Evolutionary conservation across 2,113 vertebrate species (phyloP).

Genomic region (Grantiella picta): DNA sequence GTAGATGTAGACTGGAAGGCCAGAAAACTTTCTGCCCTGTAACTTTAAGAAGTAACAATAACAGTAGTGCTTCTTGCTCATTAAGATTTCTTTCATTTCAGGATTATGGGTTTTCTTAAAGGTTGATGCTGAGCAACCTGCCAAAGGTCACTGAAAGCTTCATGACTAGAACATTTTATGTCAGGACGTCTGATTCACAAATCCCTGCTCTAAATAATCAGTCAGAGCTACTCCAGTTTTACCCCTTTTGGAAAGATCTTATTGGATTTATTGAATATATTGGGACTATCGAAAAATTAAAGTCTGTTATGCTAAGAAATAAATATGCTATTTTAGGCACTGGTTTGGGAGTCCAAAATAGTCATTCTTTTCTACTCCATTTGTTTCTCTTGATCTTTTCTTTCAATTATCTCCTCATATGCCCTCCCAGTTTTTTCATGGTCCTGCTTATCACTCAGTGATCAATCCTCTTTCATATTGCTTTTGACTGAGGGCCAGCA

Average conservation of each 20-base stretch:
- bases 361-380: not conserved
- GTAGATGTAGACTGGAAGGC: not conserved
- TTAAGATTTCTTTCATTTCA: slow-evolving; percentile 17
- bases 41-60: slow-evolving; percentile 15
- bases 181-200: slow-evolving; percentile 18
- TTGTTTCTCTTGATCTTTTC: slow-evolving; percentile 28
- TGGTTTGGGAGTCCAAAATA: not conserved
- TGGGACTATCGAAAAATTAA: not conserved
- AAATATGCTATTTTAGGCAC: slow-evolving; percentile 1
- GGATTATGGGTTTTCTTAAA: slow-evolving; percentile 33
- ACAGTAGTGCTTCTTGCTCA: not conserved
- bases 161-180: not conserved
- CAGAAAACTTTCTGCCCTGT: not conserved
- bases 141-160: slow-evolving; percentile 21
- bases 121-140: not conserved
- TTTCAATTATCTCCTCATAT: not conserved
- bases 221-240: not conserved
- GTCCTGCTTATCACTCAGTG: not conserved
- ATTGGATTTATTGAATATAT: not conserved
- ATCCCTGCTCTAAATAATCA: not conserved
- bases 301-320: slow-evolving; percentile 18
- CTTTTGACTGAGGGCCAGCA: slow-evolving; percentile 12
- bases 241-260: not conserved
- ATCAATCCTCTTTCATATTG: not conserved
- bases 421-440: not conserved